Evolutionary conservation across 2,113 vertebrate genomes (phyloP).

Genomic region (Neolamprologus cancellatus): DNA sequence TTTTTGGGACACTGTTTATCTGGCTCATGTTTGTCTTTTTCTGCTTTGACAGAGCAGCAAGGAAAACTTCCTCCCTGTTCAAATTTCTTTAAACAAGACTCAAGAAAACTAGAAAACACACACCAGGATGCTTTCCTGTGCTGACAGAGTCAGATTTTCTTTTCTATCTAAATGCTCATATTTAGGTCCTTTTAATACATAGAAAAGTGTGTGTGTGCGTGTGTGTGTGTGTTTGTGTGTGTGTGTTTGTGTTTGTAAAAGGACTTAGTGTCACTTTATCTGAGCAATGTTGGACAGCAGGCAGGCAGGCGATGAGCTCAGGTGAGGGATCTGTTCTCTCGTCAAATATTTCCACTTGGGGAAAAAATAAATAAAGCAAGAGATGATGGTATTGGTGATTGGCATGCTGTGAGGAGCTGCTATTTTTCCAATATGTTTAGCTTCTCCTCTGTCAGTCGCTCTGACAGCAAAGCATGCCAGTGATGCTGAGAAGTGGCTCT

Average conservation of each 20-base stretch:
- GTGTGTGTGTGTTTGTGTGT: background rate
- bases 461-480: constrained; percentile 64
- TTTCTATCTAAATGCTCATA: background rate
- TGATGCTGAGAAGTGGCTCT: constrained; percentile 38
- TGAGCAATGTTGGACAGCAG: background rate
- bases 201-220: background rate
- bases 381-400: constrained; percentile 43
- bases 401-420: constrained; percentile 49
- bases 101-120: background rate
- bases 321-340: constrained; percentile 36
- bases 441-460: constrained; percentile 51
- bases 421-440: constrained; percentile 62
- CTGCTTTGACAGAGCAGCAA: background rate
- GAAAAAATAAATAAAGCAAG: background rate
- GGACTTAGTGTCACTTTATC: constrained; percentile 47
- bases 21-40: background rate
- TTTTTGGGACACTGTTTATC: background rate
- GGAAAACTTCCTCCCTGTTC: constrained; percentile 33
- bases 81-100: background rate
- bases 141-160: constrained; percentile 42
- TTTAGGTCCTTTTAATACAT: background rate
- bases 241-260: constrained; percentile 9
- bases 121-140: constrained; percentile 31
- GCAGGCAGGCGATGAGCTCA: constrained; percentile 27
- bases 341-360: constrained; percentile 50